Base-by-base conservation (phyloP, 2,888 invertebrate genomes). In the Hemicrepidius hirtus region DNA sequence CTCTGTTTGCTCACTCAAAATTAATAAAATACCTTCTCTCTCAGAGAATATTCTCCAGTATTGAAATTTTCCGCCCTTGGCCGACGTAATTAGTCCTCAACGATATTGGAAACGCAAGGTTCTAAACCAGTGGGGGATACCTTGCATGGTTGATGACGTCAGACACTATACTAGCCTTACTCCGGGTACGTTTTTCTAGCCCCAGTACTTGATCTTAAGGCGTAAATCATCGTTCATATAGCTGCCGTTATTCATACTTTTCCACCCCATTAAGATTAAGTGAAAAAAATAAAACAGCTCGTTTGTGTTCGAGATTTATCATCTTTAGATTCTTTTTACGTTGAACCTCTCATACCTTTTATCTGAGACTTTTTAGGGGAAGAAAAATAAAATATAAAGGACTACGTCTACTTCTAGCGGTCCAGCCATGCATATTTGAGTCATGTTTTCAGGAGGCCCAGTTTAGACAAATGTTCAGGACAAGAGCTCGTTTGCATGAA, bases 401-500 rank as follows among this genome's bases (percentile, higher is more conserved):
- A 28, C 3, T n/a, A 16, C n/a, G 28, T 21, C 24, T 53, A 16
- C n/a, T 53, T 21, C 24, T 53, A 21, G 55, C 37, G 37, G 57
- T 37, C 37, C 57, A 20, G 18, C 57, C 57, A 35, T 37, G 57
- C 37, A 37, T 37, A 37, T 57, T 57, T 37, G 57, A 20, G 57
- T 57, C 57, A 20, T 57, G 57, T 57, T 57, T n/a, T 37, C 20
- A 37, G 57, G 18, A 21, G 18, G 4, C 18, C 46, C 18, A 18
- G 53, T 13, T 32, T 53, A 37, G 57, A 37, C 57, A 57, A 57
- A 57, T 37, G 57, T 12, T 37, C 37, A 20, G 57, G 57, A 57
- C 57, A 57, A 57, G 37, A 20, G 57, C 57, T 57, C 57, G 57
- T 57, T 57, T 57, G 10, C 57, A 57, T 57, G 57, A 57, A 57